Base-by-base conservation (phyloP, 2,797 vertebrate genomes). In the Melanotaenia parkinsoni region DNA sequence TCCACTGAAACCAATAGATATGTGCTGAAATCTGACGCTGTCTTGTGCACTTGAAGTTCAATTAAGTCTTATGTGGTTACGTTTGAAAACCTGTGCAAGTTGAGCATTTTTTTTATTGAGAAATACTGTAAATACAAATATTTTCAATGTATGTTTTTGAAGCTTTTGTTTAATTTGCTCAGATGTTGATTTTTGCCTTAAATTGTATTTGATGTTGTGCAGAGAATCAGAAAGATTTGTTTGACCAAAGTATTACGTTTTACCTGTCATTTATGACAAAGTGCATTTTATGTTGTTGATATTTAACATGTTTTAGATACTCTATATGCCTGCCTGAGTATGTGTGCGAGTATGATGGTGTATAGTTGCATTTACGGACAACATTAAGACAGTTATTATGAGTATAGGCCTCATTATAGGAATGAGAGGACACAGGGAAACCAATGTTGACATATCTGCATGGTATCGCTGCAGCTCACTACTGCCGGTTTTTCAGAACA, bases 171-270 rank as follows among this genome's bases (percentile, higher is more conserved):
- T 82, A 65, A 91, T 59, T 82, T 67, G 82, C 89, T 67, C 67
- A 77, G 81, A 66, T 51, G 58, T 89, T 86, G 62, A 80, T 87
- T 92, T 91, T 80, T 84, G 91, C 91, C 92, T 93, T 93, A 92
- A 91, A 81, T 79, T 76, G 83, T 89, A 88, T 83, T 93, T 86
- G 84, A 81, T 87, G 89, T 92, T 87, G 72, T 87, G 79, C 86
- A 85, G 58, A 86, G 72, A 77, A 69, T 64, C 75, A 77, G 69
- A 77, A 50, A 1, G 33, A 72, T 88, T 86, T 86, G 88, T 93
- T 94, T 91, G 90, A 95, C 94, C 93, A 95, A 95, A 96, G 94
- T 94, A 57, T 80, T 73, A 5, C 71, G 56, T 95, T 93, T 90
- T 79, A 92, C 83, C 43, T 30, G 69, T 77, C 58, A 63, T 77